These are phyloP conservation scores for Thalassaphorura encarpata DNA, from an alignment of 1,140 invertebrate species.

Conservation along the genomic window DNA sequence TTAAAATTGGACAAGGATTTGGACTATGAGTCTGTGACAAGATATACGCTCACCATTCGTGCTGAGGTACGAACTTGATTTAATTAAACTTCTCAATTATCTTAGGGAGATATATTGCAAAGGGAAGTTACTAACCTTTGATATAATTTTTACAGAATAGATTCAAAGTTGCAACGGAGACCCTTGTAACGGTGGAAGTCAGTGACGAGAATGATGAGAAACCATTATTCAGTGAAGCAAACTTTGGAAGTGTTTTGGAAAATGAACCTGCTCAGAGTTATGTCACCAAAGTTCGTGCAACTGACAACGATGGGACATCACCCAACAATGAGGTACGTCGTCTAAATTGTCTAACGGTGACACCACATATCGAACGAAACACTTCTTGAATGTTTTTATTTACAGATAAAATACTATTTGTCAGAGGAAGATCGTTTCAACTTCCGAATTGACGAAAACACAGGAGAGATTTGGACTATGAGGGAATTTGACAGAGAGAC, in stretches of 20 bases:
- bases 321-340: slow-evolving; percentile 57
- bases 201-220: slow-evolving; percentile 77
- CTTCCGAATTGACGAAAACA: slow-evolving; percentile 65
- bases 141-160: slow-evolving; percentile 51
- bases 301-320: slow-evolving; percentile 72
- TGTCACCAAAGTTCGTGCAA: slow-evolving; percentile 74
- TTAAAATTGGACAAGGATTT: slow-evolving; percentile 59
- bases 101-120: background rate
- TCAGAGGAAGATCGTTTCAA: slow-evolving; percentile 51
- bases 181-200: slow-evolving; percentile 61
- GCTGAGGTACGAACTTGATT: slow-evolving; percentile 51
- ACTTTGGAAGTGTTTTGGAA: slow-evolving; percentile 66
- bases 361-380: background rate
- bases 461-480: slow-evolving; percentile 72
- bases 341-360: background rate
- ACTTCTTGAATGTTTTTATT: background rate
- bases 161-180: slow-evolving; percentile 63
- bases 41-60: slow-evolving; percentile 69
- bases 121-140: slow-evolving; percentile 7
- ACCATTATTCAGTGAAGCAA: slow-evolving; percentile 65
- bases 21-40: slow-evolving; percentile 70
- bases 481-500: slow-evolving; percentile 68
- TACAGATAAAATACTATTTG: slow-evolving; percentile 57
- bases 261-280: slow-evolving; percentile 66
- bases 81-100: background rate